Percentiles rank a stretch among this genome's conserved stretches.
Conservation (phyloP, 2,113 vertebrate species). For the Muscicapa adusta region DNA sequence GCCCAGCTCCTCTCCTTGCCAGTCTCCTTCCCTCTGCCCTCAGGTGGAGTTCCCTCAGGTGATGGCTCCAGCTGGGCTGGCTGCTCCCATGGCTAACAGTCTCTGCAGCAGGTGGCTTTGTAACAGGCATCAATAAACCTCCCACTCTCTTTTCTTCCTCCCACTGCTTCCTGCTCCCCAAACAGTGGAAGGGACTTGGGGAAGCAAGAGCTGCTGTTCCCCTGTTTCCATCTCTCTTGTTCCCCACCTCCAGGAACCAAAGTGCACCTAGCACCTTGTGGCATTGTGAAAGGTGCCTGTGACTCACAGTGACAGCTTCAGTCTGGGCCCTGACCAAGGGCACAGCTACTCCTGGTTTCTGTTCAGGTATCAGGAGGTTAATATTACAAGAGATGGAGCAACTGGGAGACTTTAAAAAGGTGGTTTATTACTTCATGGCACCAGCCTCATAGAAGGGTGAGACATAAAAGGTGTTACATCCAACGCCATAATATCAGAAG, state of each 20-base stretch:
- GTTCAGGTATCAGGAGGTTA: background rate
- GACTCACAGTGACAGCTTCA: background rate
- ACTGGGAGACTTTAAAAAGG: too few relatives aligned
- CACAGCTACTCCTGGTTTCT: background rate
- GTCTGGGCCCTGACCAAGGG: background rate
- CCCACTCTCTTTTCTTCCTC: background rate
- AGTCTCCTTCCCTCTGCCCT: background rate
- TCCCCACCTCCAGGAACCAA: background rate
- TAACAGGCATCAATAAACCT: background rate
- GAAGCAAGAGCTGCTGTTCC: background rate
- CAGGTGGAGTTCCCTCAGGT: rapidly evolving
- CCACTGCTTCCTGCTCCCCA: background rate
- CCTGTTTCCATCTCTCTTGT: background rate
- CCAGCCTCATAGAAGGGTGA: too few relatives aligned
- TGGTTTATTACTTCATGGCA: too few relatives aligned
- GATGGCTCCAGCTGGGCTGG: background rate
- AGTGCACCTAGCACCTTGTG: background rate
- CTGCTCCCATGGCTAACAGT: background rate
- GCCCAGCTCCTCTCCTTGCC: background rate
- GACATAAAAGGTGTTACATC: too few relatives aligned
- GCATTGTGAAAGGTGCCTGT: background rate
- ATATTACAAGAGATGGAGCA: too few relatives aligned
- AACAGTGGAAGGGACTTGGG: background rate
- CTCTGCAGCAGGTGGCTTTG: background rate
- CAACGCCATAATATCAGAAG: too few relatives aligned